Evolutionary conservation across 2,113 vertebrate genomes (phyloP), one percentile per base, ranked within the genome.

Genomic region (Galeopterus variegatus): DNA sequence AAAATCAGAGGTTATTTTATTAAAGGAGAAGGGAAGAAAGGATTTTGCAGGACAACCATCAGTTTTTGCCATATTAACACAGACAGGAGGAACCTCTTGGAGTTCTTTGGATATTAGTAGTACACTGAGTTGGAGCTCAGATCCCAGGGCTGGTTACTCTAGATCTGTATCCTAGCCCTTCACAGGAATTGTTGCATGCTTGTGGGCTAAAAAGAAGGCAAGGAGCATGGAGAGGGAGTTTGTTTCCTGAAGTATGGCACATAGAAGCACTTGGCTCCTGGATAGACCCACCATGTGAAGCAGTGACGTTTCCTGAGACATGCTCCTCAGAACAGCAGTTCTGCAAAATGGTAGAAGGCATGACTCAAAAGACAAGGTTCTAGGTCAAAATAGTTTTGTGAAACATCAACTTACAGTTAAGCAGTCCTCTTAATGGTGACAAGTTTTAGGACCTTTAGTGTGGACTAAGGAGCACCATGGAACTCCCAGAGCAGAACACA

Each of bases 21-120:
- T 87, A 70, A 82, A 79, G 58, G 69, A 84, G 52, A 82, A 92
- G 52, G 21, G 18, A 11, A 84, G 45, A 79, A 97, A 76, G 4
- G 50, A 70, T n/a, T 94, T 75, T 64, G 1, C 24, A 81, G 58
- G 33, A 52, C 23, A 93, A 4, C 11, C 13, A 33, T 87, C 9
- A 33, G 69, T 62, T 19, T 64, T n/a, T 45, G 33, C 18, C 50
- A 72, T 23, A 54, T 21, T 70, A 65, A 85, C 36, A 41, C 28
- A 19, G 52, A 48, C 1, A 33, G 54, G 60, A 88, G 54, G 54
- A 88, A 87, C 3, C 4, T 72, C 75, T 45, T 60, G 4, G 75
- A 56, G 33, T 58, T 94, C 56, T 86, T 31, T 73, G 36, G 83
- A 45, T 33, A 12, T 8, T 26, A 48, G 17, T 12, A 54, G 26